Evolutionary conservation across 92 coral and sea anemone genomes (phyloP), one percentile per base, ranked within the genome.

Genomic region (Siderastrea radians): DNA sequence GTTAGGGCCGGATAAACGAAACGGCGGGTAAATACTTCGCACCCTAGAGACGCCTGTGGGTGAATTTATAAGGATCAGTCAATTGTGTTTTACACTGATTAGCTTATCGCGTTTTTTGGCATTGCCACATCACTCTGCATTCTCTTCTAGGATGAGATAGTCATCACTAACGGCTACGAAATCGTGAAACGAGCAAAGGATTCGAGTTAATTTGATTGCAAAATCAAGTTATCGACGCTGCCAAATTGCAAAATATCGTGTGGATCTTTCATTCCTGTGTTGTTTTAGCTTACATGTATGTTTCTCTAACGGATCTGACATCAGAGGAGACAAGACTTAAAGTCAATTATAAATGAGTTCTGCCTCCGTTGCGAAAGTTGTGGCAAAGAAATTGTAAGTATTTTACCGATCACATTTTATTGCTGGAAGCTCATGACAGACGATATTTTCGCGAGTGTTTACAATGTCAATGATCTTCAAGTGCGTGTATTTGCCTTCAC

Each of bases 341-440:
- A 83, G 80, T 8, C 47, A 58, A 49, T 38, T 12, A 72, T 65
- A 86, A 64, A 96, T 97, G 99, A 93, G 97, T 74, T 97, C 99
- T 52, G 88, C 93, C 60, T 38, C 92, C 10, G 99, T 97, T 46
- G 87, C 98, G 47, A 93, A 95, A 87, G 84, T 96, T 49, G 99
- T 97, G 59, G 98, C 98, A 53, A 97, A 97, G 89, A 97, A 97
- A 87, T 87, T 97, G 99, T 97, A 90, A 97, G 99, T 96, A 81
- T 70, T 58, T 17, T 4, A 19, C 1, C 48, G 11, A 79, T 13
- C 6, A 17, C 48, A 17, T 1, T 7, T 51, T 9, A 14, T 45
- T 51, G 2, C 7, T 15, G 17, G 38, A 19, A 10, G 68, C 53
- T 44, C 4, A 46, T 1, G 16, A 76, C 51, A 12, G 6, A 58